Conservation (phyloP, 37 sponge, comb jelly and placozoan genomes). For the Tethya wilhelma region DNA sequence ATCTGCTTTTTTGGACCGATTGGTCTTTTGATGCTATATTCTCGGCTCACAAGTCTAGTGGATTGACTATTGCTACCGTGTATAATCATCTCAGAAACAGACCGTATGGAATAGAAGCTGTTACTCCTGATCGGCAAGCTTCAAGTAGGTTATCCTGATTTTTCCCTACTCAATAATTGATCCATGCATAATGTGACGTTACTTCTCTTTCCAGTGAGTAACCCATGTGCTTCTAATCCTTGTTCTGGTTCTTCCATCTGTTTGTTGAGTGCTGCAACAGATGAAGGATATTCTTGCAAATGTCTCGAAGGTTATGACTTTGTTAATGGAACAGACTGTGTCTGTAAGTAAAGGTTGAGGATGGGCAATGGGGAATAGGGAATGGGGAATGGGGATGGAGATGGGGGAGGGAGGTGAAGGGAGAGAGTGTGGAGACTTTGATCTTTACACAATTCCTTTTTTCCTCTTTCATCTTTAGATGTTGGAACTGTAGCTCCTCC, state of each 20-base stretch:
- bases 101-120: slow-evolving; percentile 44
- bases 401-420: neutral
- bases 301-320: slow-evolving; percentile 48
- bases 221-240: slow-evolving; percentile 43
- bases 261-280: slow-evolving; percentile 19
- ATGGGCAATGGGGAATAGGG: neutral
- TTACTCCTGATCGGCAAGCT: slow-evolving; percentile 14
- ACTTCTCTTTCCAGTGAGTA: slow-evolving; percentile 55
- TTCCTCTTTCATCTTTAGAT: neutral
- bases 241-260: slow-evolving; percentile 79
- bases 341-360: neutral
- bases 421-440: too few relatives aligned
- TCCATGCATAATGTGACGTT: too few relatives aligned
- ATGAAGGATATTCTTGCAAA: slow-evolving; percentile 34
- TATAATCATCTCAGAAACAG: neutral
- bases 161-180: neutral
- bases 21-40: slow-evolving; percentile 49
- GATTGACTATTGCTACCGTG: neutral
- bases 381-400: neutral
- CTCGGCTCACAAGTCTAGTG: slow-evolving; percentile 1
- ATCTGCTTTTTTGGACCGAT: slow-evolving; percentile 73
- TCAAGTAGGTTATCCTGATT: neutral
- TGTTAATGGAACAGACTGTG: neutral
- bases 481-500: neutral
- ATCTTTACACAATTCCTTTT: neutral